Conservation (phyloP, 1,140 invertebrate species). For the Halyomorpha halys region DNA sequence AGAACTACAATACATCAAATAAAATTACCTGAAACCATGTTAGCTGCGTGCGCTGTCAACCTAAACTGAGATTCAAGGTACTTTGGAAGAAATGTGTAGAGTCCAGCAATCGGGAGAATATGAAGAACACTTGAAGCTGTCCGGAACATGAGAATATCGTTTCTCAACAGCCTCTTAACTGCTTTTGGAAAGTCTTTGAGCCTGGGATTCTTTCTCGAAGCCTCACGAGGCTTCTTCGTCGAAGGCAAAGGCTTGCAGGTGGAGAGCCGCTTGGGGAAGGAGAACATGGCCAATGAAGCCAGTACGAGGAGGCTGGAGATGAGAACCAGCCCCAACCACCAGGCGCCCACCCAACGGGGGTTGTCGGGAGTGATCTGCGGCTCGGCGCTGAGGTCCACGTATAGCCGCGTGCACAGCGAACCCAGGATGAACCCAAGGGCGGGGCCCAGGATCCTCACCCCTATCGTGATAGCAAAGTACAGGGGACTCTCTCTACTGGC, state of each 20-base stretch:
- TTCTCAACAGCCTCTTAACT: constrained; percentile 71
- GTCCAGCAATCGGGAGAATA: constrained; percentile 77
- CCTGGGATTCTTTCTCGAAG: constrained; percentile 44
- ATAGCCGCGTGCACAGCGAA: constrained; percentile 78
- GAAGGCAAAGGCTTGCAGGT: constrained; percentile 35
- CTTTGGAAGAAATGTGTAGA: constrained; percentile 88
- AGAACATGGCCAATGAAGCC: constrained; percentile 75
- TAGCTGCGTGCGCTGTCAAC: constrained; percentile 74
- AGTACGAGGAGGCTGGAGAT: constrained; percentile 68
- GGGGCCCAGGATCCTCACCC: constrained; percentile 79
- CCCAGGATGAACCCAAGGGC: constrained; percentile 82
- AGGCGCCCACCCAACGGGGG: constrained; percentile 82
- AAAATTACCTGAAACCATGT: constrained; percentile 71
- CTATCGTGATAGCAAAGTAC: constrained; percentile 88
- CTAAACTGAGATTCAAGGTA: constrained; percentile 87
- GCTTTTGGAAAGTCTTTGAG: constrained; percentile 74
- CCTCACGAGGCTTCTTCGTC: constrained; percentile 2
- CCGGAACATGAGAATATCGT: constrained; percentile 81
- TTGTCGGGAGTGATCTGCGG: constrained; percentile 70
- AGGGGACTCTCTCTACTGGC: constrained; percentile 83
- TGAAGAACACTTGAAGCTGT: constrained; percentile 81
- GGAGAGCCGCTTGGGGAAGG: constrained; percentile 63
- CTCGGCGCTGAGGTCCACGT: constrained; percentile 65
- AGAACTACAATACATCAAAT: too few species aligned
- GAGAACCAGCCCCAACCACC: constrained; percentile 78